A percentile compares a stretch with the other conserved stretches of the same genome.
phyloP scores from a whole-genome alignment of 2,888 invertebrate genomes.

The Chrysotoxum bicinctum region DNA sequence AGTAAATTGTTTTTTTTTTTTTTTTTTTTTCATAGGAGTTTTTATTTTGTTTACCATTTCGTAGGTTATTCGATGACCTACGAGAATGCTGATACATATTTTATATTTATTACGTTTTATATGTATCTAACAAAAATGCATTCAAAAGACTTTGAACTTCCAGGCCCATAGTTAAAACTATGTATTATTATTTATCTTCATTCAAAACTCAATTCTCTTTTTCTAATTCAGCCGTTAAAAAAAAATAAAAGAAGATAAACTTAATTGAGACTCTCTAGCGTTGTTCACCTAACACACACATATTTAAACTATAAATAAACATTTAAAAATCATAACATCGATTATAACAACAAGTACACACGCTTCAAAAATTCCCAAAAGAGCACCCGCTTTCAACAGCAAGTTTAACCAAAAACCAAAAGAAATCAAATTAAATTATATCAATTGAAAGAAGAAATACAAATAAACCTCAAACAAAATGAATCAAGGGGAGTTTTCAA shows the following conservation, averaged over 20 bases:
- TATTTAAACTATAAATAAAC: conserved; percentile 23
- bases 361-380: conserved; percentile 27
- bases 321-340: conserved; percentile 41
- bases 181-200: not conserved
- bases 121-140: too few relatives aligned
- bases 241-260: not conserved
- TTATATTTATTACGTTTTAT: too few relatives aligned
- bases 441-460: conserved; percentile 76
- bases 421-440: conserved; percentile 78
- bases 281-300: not conserved
- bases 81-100: too few relatives aligned
- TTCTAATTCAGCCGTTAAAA: not conserved
- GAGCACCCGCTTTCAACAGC: conserved; percentile 1
- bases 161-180: too few relatives aligned
- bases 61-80: too few relatives aligned
- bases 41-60: too few relatives aligned
- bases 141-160: too few relatives aligned
- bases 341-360: conserved; percentile 47
- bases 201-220: not conserved
- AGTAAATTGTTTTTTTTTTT: too few relatives aligned
- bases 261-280: not conserved
- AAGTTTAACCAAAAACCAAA: conserved; percentile 74
- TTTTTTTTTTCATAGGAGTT: too few relatives aligned
- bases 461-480: conserved; percentile 46
- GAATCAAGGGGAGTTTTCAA: not conserved